Evolutionary conservation across 2,888 invertebrate genomes (phyloP).

Genomic region (Dermolepida albohirtum): DNA sequence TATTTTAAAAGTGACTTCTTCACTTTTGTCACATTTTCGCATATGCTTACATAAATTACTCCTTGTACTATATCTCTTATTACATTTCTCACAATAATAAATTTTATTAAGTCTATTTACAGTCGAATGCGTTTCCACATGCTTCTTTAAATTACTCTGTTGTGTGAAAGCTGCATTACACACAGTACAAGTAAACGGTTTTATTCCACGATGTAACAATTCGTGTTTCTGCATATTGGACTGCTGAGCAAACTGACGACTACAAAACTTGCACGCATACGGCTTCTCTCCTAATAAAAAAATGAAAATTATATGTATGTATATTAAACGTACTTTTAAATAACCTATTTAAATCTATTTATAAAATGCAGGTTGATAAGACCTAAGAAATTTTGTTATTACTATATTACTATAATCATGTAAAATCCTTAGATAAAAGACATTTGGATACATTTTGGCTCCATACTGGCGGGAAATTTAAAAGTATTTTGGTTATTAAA

Average conservation of each 20-base stretch:
- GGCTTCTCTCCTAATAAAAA: slow-evolving; percentile 51
- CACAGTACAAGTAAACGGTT: slow-evolving; percentile 46
- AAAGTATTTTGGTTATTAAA: too few species aligned
- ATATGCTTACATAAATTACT: slow-evolving; percentile 39
- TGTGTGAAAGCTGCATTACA: slow-evolving; percentile 47
- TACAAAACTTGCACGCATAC: slow-evolving; percentile 47
- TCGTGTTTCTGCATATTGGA: slow-evolving; percentile 50
- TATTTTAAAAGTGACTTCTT: neutral
- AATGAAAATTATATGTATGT: too few species aligned
- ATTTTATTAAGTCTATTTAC: slow-evolving; percentile 8
- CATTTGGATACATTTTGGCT: too few species aligned
- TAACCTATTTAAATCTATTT: too few species aligned
- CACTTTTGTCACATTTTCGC: slow-evolving; percentile 14
- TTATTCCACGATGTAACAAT: slow-evolving; percentile 48
- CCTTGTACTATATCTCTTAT: slow-evolving; percentile 20
- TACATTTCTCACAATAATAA: slow-evolving; percentile 18
- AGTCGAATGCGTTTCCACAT: slow-evolving; percentile 44
- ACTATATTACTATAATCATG: too few species aligned
- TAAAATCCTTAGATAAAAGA: too few species aligned
- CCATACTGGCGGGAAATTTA: too few species aligned
- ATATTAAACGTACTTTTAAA: too few species aligned
- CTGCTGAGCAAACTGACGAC: slow-evolving; percentile 48
- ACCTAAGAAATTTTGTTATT: too few species aligned
- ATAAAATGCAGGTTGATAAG: too few species aligned
- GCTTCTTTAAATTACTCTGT: slow-evolving; percentile 49